A percentile compares a stretch with the other conserved stretches of the same genome.
These are phyloP conservation scores for Rhodophaea formosa DNA, from an alignment of 2,888 invertebrate genomes.

Conservation along the genomic window DNA sequence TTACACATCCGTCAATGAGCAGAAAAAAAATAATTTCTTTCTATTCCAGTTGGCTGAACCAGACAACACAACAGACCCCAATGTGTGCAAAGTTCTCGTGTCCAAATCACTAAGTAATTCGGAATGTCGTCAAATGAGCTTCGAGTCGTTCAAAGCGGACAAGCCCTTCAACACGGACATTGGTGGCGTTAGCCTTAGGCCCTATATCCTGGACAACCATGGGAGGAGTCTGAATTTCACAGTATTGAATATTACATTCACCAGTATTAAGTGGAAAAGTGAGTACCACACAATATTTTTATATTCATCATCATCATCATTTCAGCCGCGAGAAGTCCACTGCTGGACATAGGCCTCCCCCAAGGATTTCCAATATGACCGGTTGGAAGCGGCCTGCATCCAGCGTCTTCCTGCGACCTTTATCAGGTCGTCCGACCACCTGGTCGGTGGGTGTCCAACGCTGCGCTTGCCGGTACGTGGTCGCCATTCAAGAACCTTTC, in stretches of 20 bases:
- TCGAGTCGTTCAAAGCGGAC: conserved; percentile 52
- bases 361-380: too few species aligned
- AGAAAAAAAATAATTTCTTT: too few species aligned
- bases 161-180: conserved; percentile 46
- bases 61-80: conserved; percentile 36
- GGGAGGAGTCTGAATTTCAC: conserved; percentile 48
- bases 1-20: too few species aligned
- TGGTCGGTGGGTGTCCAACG: too few species aligned
- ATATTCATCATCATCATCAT: too few species aligned
- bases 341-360: too few species aligned
- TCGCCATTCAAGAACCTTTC: too few species aligned
- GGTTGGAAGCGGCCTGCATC: too few species aligned
- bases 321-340: too few species aligned
- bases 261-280: conserved; percentile 76
- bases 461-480: too few species aligned
- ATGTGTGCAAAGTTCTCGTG: conserved; percentile 56
- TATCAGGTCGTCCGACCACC: too few species aligned
- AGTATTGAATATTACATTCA: conserved; percentile 70
- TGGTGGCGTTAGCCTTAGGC: conserved; percentile 66
- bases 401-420: too few species aligned
- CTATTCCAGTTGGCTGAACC: conserved; percentile 25
- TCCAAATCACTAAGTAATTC: conserved; percentile 57
- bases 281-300: conserved; percentile 41
- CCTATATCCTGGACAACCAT: conserved; percentile 45
- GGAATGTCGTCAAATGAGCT: conserved; percentile 60